These are phyloP conservation scores for Phoxinus dragarum DNA, from an alignment of 2,797 vertebrate genomes.

Conservation along the genomic window DNA sequence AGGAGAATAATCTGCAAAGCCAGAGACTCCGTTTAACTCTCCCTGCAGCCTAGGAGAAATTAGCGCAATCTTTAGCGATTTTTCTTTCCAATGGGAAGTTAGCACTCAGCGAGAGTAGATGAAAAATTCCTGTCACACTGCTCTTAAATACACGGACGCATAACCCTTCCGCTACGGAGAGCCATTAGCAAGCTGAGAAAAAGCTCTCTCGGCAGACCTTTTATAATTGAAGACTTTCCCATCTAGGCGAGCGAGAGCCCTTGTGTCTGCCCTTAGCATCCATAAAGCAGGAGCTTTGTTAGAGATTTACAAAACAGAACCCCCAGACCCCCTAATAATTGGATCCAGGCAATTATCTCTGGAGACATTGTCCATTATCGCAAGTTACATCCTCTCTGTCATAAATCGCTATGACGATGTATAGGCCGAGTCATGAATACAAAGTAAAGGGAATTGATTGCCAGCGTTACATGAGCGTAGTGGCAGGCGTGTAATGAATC, in stretches of 20 bases:
- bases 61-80: constrained; percentile 1
- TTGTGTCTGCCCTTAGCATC: constrained; percentile 46
- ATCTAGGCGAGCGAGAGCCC: constrained; percentile 37
- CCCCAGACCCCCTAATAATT: constrained; percentile 62
- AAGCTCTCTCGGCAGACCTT: constrained; percentile 42
- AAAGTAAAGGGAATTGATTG: constrained; percentile 66
- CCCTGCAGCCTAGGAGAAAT: not conserved
- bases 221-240: constrained; percentile 43
- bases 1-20: not conserved
- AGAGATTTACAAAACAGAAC: constrained; percentile 62
- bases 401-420: constrained; percentile 61
- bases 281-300: constrained; percentile 47
- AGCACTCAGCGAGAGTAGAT: constrained; percentile 22
- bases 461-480: constrained; percentile 55
- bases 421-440: constrained; percentile 59
- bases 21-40: not conserved
- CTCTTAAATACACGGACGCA: constrained; percentile 45
- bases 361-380: constrained; percentile 62
- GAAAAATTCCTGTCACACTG: constrained; percentile 18
- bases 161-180: constrained; percentile 25
- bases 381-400: constrained; percentile 61
- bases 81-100: constrained; percentile 25
- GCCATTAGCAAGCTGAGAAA: constrained; percentile 44
- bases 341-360: constrained; percentile 64
- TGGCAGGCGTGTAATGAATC: constrained; percentile 62